Conservation (phyloP, 1,140 invertebrate genomes). For the Lasioglossum albipes region DNA sequence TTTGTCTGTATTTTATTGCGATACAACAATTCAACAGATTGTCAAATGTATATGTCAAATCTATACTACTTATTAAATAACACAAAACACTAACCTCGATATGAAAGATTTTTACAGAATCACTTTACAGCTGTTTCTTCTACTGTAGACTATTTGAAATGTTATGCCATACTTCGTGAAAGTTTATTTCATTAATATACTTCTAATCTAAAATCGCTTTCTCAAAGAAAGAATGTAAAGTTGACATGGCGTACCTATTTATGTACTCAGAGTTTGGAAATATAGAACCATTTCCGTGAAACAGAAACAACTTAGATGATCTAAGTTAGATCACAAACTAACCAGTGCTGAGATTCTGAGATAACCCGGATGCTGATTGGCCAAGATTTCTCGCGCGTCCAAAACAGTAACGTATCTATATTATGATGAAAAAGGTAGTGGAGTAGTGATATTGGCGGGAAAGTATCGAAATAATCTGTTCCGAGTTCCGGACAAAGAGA, state of each 20-base stretch:
- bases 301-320: slow-evolving; percentile 14
- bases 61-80: slow-evolving; percentile 1
- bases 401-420: no score
- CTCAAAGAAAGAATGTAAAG: not conserved
- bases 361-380: no score
- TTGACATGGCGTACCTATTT: slow-evolving; percentile 38
- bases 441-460: no score
- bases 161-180: slow-evolving; percentile 6
- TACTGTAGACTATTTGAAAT: not conserved
- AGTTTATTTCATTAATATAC: not conserved
- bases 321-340: slow-evolving; percentile 22
- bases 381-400: no score
- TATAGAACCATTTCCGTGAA: slow-evolving; percentile 9
- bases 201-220: not conserved
- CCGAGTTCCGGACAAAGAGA: no score
- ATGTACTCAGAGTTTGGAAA: slow-evolving; percentile 39
- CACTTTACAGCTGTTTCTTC: slow-evolving; percentile 1
- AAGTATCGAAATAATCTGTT: no score
- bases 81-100: slow-evolving; percentile 43
- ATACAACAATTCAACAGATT: not conserved
- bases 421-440: no score
- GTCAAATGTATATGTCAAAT: not conserved
- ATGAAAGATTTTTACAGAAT: not conserved
- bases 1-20: not conserved
- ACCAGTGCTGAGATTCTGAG: no score